phyloP scores from a whole-genome alignment of 2,797 vertebrate species.

The Saxicola maurus region DNA sequence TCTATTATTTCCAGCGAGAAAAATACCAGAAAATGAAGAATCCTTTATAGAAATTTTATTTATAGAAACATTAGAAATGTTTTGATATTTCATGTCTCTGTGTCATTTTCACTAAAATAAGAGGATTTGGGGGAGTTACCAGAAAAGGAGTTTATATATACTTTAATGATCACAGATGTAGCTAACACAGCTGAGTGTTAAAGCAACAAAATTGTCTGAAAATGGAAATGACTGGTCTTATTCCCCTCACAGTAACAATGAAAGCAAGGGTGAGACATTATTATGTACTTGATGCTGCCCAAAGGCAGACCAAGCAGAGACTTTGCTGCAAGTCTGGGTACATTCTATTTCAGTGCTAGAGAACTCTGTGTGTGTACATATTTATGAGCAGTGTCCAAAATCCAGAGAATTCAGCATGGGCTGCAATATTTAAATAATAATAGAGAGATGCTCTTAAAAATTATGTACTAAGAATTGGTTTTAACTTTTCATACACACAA shows the following conservation, averaged over 20 bases:
- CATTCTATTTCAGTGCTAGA: background rate
- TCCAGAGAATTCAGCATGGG: background rate
- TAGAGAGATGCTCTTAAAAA: background rate
- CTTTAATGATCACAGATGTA: background rate
- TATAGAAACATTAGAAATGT: background rate
- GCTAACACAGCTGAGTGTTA: background rate
- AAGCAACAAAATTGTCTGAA: background rate
- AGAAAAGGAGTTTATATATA: fast-evolving
- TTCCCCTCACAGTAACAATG: background rate
- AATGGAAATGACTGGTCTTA: background rate
- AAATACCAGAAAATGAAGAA: background rate
- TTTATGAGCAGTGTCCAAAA: background rate
- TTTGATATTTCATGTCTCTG: background rate
- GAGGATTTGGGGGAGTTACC: background rate
- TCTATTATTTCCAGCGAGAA: background rate
- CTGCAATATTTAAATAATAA: background rate
- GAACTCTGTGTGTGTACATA: background rate
- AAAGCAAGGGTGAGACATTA: background rate
- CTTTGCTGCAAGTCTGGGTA: background rate
- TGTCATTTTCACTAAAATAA: background rate
- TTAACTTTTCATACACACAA: background rate
- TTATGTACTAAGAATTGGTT: background rate
- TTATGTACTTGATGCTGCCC: background rate
- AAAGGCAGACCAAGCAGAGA: background rate
- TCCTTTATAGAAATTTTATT: background rate